Base-by-base conservation (phyloP, 2,888 invertebrate species). In the Caenorhabditis zanzibari region DNA sequence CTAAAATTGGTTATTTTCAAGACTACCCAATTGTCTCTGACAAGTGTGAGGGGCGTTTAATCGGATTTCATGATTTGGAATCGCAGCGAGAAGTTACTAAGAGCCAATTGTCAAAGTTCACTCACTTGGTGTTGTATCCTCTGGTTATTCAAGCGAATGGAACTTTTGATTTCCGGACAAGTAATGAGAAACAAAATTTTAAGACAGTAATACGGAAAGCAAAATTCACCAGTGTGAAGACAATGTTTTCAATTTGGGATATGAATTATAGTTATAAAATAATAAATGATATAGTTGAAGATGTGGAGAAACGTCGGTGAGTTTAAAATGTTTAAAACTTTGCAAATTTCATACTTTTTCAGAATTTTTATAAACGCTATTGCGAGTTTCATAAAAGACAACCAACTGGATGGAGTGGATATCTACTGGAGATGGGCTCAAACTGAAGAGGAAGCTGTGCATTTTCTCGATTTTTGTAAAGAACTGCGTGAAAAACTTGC, bases 161-260 rank as follows among this genome's bases (percentile, higher is more conserved):
- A 1, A 19, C n/a, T 9, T 12, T 47, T n/a, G 1, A 47, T 5
- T 7, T 5, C 16, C 4, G 2, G n/a, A 19, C 5, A 47, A n/a
- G 19, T 3, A 19, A 19, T 3, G 47, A 47, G 19, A 54, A 24
- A 89, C 28, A 3, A 47, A 19, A 47, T 3, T 3, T n/a, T 47
- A n/a, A n/a, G 16, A 1, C 2, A 47, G 10, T n/a, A 5, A 19
- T 2, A 2, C 5, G 7, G n/a, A 7, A 47, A 47, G 10, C 47
- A 19, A 47, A 47, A 19, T 3, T 47, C 5, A n/a, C 16, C 1
- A 2, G 6, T 1, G n/a, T 47, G 19, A 47, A 47, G 19, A 19
- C 47, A n/a, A 47, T 47, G 2, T 47, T 47, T 5, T 47, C 47
- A 5, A 19, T 47, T 9, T 47, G 47, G 47, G 47, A 47, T 47